Base-by-base conservation (phyloP, 2,888 invertebrate genomes). In the Argynnis bischoffii region DNA sequence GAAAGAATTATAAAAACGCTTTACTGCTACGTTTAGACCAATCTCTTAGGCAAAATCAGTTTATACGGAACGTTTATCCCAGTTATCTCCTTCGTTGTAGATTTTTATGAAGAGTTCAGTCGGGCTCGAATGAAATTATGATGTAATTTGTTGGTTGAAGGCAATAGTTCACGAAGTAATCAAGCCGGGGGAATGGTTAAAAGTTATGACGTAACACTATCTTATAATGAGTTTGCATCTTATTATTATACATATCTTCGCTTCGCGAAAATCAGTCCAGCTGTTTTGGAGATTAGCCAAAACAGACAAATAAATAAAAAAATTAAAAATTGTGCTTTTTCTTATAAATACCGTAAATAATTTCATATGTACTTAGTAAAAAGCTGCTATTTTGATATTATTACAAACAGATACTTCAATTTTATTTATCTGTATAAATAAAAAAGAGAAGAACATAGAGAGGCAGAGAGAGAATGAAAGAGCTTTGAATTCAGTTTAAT, bases 41-140 rank as follows among this genome's bases (percentile, higher is more conserved):
- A 50, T 8, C 66, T 46, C 67, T 63, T 63, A 67, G 65, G 66
- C 74, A 73, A 75, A 82, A 83, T 81, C 79, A 80, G 79, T 81
- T 82, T 79, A 80, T 78, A 78, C 75, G 80, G 76, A 65, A 75
- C 77, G 76, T 76, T 81, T 74, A 69, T 71, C 67, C 70, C 74
- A 64, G 79, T 77, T 80, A 82, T 81, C 76, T 75, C 74, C 73
- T 72, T 76, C 72, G 70, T 77, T 75, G 66, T 68, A 59, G 61
- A 69, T 72, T 73, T 76, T 76, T 74, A 74, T 73, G 72, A 75
- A 71, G 70, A 71, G 69, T 68, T 70, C 69, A 65, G 72, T 73
- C 64, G 68, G 35, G 57, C 64, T 67, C 50, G 50, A 65, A 70
- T 65, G 59, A 68, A 71, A 67, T 71, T 69, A 61, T 67, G 63